phyloP scores from a whole-genome alignment of 2,888 invertebrate genomes.

The Xestia rhomboidea region DNA sequence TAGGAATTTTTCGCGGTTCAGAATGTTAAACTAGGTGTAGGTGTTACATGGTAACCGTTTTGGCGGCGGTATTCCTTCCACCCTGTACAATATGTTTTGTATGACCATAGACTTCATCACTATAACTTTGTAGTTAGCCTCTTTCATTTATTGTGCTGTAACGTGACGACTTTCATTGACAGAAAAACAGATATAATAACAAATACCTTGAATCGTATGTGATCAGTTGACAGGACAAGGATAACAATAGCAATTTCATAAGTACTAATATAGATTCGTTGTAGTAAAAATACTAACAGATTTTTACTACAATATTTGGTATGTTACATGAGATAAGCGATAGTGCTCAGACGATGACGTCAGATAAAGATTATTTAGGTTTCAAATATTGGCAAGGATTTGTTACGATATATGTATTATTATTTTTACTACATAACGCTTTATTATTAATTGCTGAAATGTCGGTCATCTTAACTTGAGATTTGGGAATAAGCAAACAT shows the following conservation, averaged over 20 bases:
- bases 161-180: too few species aligned
- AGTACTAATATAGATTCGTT: neutral
- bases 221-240: too few species aligned
- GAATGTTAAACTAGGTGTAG: too few species aligned
- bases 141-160: too few species aligned
- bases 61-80: too few species aligned
- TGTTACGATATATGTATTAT: neutral
- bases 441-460: neutral
- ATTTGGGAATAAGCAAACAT: neutral
- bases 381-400: neutral
- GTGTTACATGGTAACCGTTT: too few species aligned
- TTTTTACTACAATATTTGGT: conserved; percentile 3
- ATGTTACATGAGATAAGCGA: conserved; percentile 24
- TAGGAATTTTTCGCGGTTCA: too few species aligned
- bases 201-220: too few species aligned
- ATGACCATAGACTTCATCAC: neutral
- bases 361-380: neutral
- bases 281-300: neutral
- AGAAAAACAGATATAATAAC: too few species aligned
- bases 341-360: conserved; percentile 9
- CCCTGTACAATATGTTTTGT: neutral
- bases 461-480: neutral
- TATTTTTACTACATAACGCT: too few species aligned
- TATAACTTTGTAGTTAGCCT: too few species aligned
- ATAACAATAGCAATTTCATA: too few species aligned